Evolutionary conservation across 2,888 invertebrate genomes (phyloP).

Genomic region (Mythimna ferrago): DNA sequence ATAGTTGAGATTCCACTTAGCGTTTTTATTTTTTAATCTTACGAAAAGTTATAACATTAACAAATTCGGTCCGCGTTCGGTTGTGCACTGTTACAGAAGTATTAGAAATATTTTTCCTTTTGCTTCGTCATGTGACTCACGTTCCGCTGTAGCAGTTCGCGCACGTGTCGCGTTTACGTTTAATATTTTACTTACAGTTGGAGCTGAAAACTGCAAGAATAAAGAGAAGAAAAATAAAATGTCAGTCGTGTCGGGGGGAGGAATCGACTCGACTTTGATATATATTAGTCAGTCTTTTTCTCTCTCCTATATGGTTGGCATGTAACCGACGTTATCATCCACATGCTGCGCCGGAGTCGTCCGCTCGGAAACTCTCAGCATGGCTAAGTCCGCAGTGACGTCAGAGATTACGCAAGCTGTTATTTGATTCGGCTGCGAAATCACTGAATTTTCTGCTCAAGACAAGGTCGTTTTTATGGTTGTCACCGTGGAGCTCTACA

Average conservation of each 20-base stretch:
- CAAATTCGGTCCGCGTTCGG: slow-evolving; percentile 62
- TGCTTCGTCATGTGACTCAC: slow-evolving; percentile 77
- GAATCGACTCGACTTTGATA: slow-evolving; percentile 92
- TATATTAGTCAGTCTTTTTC: slow-evolving; percentile 94
- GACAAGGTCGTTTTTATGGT: slow-evolving; percentile 70
- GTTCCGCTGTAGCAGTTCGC: slow-evolving; percentile 55
- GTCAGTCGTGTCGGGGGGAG: slow-evolving; percentile 92
- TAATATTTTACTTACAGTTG: slow-evolving; percentile 73
- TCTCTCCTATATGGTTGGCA: slow-evolving; percentile 93
- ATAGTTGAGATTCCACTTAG: slow-evolving; percentile 80
- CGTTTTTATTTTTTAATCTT: slow-evolving; percentile 68
- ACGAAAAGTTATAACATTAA: slow-evolving; percentile 55
- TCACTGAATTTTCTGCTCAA: slow-evolving; percentile 88
- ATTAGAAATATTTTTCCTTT: slow-evolving; percentile 74
- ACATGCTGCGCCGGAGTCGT: slow-evolving; percentile 50
- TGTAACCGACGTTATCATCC: slow-evolving; percentile 75
- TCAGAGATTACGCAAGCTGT: slow-evolving; percentile 89
- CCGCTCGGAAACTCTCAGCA: slow-evolving; percentile 41
- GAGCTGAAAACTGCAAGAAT: slow-evolving; percentile 66
- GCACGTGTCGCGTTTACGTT: slow-evolving; percentile 63
- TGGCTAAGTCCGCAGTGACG: slow-evolving; percentile 87
- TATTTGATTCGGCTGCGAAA: slow-evolving; percentile 85
- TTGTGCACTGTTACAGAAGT: slow-evolving; percentile 65
- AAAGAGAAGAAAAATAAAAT: slow-evolving; percentile 72
- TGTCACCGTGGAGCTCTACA: slow-evolving; percentile 24